Evolutionary conservation across 2,888 invertebrate genomes (phyloP).

Genomic region (Lissonota sp.): DNA sequence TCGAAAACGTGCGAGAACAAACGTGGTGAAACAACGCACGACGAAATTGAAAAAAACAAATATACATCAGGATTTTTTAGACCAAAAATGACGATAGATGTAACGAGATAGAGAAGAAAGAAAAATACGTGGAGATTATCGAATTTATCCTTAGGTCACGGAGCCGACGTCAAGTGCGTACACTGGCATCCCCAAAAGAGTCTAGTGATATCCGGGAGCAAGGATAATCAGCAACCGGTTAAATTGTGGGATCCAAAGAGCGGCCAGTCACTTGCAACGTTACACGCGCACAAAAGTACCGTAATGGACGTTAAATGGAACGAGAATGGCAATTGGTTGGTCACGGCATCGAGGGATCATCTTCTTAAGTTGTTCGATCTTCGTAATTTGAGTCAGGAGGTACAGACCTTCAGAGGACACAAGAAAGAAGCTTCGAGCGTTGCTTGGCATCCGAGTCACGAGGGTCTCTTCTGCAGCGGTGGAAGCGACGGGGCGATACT

Average conservation of each 20-base stretch:
- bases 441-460: slow-evolving; percentile 99
- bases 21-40: not conserved
- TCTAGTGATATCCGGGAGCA: slow-evolving; percentile 98
- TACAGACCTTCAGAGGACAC: slow-evolving; percentile 99
- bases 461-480: slow-evolving; percentile 98
- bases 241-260: slow-evolving; percentile 99
- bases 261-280: slow-evolving; percentile 96
- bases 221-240: slow-evolving; percentile 99
- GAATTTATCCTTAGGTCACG: slow-evolving; percentile 89
- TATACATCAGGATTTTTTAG: not conserved
- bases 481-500: slow-evolving; percentile 99
- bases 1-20: not conserved
- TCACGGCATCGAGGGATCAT: slow-evolving; percentile 99
- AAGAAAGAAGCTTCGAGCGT: slow-evolving; percentile 99
- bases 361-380: slow-evolving; percentile 98
- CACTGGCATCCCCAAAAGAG: slow-evolving; percentile 99
- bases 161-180: slow-evolving; percentile 99
- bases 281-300: slow-evolving; percentile 99
- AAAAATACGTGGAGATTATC: slow-evolving; percentile 37
- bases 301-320: slow-evolving; percentile 99
- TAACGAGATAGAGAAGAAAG: not conserved
- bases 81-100: not conserved
- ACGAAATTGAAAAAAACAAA: not conserved
- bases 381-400: slow-evolving; percentile 96
- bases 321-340: slow-evolving; percentile 99